phyloP scores from a whole-genome alignment of 2,888 invertebrate species.

The Phyllotreta cruciferae region DNA sequence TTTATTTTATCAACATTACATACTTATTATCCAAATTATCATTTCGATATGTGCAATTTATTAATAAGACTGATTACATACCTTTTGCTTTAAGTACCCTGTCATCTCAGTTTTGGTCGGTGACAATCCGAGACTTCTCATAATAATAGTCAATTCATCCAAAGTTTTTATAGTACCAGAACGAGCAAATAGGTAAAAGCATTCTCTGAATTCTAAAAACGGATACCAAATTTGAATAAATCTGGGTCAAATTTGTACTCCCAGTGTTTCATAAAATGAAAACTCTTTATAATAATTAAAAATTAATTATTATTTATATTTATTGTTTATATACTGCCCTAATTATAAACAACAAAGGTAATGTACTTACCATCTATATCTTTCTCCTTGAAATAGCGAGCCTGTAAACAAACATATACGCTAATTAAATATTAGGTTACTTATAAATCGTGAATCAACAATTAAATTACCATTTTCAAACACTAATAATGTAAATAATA shows the following conservation, averaged over 20 bases:
- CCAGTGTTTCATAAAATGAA: no score
- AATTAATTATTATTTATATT: no score
- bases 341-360: background rate
- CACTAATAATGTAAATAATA: slow-evolving; percentile 15
- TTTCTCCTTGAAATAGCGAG: slow-evolving; percentile 91
- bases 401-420: slow-evolving; percentile 65
- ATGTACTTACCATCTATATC: slow-evolving; percentile 87
- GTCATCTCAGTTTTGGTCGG: slow-evolving; percentile 92
- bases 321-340: background rate
- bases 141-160: slow-evolving; percentile 91
- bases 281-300: no score
- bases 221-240: background rate
- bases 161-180: slow-evolving; percentile 87
- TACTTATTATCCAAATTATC: no score
- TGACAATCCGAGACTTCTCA: slow-evolving; percentile 92
- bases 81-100: slow-evolving; percentile 76
- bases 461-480: slow-evolving; percentile 40
- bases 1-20: background rate
- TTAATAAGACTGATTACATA: slow-evolving; percentile 30
- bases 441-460: slow-evolving; percentile 2
- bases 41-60: no score
- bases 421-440: slow-evolving; percentile 5
- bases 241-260: background rate
- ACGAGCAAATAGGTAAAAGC: slow-evolving; percentile 92
- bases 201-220: slow-evolving; percentile 91